Evolutionary conservation across 2,888 invertebrate species (phyloP), one percentile per base, ranked within the genome.

Genomic region (Hylaea fasciaria): DNA sequence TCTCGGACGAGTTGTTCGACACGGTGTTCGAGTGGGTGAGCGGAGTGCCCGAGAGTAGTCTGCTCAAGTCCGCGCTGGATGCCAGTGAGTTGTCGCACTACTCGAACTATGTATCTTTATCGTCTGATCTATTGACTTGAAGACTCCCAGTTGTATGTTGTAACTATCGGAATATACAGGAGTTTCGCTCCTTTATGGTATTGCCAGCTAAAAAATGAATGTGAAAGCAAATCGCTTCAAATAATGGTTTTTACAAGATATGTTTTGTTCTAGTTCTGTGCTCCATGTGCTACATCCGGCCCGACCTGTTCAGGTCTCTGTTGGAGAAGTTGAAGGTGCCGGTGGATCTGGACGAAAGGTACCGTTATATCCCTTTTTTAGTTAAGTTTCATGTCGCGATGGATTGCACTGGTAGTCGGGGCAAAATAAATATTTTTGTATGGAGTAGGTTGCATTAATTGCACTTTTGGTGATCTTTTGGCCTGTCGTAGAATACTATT

Each of bases 51-150:
- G 94, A 94, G 43, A 94, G 95, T 57, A 94, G 95, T 55, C 94
- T 96, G 0, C 89, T 98, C 51, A 98, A 98, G 86, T 95, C 95
- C 74, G 94, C 97, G 0, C 94, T 98, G n/a, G 97, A 98, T 86
- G 95, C 96, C 55, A 85, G 92, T 92, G 71, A 83, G 83, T 76
- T 37, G 12, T 12, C 12, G 2, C 3, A 37, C 1, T 37, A 12
- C n/a, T 3, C 10, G n/a, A 3, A 37, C n/a, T 3, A 37, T 11
- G 37, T 3, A 37, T 32, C 22, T 22, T 22, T 22, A 3, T 22
- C 2, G n/a, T n/a, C n/a, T n/a, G n/a, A n/a, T n/a, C n/a, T n/a
- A n/a, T n/a, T n/a, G n/a, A n/a, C n/a, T n/a, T n/a, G n/a, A n/a
- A n/a, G n/a, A n/a, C n/a, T n/a, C n/a, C n/a, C n/a, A n/a, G n/a